A percentile compares a stretch with the other conserved stretches of the same genome.
Conservation (phyloP, 2,888 invertebrate genomes). For the Eristalinus aeneus region DNA sequence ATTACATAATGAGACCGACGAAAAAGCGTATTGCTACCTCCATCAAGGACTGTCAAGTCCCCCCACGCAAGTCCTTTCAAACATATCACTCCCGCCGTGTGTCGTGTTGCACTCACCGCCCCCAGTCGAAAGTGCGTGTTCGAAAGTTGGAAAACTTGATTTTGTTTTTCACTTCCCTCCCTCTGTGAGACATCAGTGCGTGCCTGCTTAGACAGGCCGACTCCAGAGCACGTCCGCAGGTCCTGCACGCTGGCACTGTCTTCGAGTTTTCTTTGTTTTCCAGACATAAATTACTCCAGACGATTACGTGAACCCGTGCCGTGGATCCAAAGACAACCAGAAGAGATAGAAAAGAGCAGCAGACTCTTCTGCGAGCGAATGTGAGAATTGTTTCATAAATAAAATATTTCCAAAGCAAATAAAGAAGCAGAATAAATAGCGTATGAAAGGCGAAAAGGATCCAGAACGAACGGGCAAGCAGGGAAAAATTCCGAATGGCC, state of each 20-base stretch:
- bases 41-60: constrained; percentile 9
- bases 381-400: constrained; percentile 70
- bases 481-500: constrained; percentile 10
- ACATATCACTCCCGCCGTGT: constrained; percentile 61
- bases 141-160: constrained; percentile 55
- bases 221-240: constrained; percentile 35
- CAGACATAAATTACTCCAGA: constrained; percentile 63
- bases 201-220: background rate
- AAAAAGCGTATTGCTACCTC: constrained; percentile 2
- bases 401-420: constrained; percentile 67
- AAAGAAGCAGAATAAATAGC: constrained; percentile 16
- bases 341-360: background rate
- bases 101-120: constrained; percentile 48
- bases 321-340: background rate
- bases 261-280: constrained; percentile 30
- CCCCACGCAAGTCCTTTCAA: constrained; percentile 17
- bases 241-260: background rate
- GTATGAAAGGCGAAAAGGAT: background rate
- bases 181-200: background rate
- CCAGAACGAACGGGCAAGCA: background rate
- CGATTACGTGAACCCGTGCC: constrained; percentile 1
- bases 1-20: background rate
- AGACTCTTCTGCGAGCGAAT: constrained; percentile 51
- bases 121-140: constrained; percentile 49
- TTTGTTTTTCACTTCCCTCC: constrained; percentile 29